A percentile compares a stretch with the other conserved stretches of the same genome.
Evolutionary conservation across 2,113 vertebrate species (phyloP).

Genomic region (Redunca redunca): DNA sequence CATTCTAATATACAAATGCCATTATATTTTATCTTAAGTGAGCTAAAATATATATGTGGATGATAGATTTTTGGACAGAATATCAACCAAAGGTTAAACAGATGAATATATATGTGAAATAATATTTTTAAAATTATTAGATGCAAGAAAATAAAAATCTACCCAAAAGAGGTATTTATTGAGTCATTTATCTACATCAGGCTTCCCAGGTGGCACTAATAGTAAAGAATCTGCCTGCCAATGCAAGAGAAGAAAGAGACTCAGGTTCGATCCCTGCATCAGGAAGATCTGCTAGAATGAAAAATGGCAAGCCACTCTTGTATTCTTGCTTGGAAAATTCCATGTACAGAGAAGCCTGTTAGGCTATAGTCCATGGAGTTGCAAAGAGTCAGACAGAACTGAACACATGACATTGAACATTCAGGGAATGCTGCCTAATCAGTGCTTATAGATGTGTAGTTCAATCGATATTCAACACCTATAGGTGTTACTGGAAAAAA

Average conservation of each 20-base stretch:
- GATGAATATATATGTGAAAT: not conserved
- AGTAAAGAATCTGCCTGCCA: not conserved
- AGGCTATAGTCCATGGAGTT: not conserved
- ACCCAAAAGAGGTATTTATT: not conserved
- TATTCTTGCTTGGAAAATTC: not conserved
- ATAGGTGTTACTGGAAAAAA: not conserved
- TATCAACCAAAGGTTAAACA: not conserved
- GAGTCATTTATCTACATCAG: not conserved
- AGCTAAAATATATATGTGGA: not conserved
- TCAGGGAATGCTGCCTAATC: not conserved
- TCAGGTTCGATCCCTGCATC: rapidly evolving
- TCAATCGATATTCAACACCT: not conserved
- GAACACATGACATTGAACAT: not conserved
- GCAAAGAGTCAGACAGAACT: not conserved
- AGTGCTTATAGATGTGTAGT: not conserved
- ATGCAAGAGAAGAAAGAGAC: not conserved
- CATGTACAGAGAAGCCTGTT: not conserved
- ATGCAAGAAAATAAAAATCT: not conserved
- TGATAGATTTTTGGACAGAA: not conserved
- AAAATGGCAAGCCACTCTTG: not conserved
- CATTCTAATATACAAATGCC: not conserved
- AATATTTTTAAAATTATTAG: not conserved
- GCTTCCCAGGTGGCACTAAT: rapidly evolving
- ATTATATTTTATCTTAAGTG: not conserved
- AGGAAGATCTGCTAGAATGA: not conserved